A percentile compares a stretch with the other conserved stretches of the same genome.
Evolutionary conservation across 2,888 invertebrate species (phyloP).

Genomic region (Thera obeliscata): DNA sequence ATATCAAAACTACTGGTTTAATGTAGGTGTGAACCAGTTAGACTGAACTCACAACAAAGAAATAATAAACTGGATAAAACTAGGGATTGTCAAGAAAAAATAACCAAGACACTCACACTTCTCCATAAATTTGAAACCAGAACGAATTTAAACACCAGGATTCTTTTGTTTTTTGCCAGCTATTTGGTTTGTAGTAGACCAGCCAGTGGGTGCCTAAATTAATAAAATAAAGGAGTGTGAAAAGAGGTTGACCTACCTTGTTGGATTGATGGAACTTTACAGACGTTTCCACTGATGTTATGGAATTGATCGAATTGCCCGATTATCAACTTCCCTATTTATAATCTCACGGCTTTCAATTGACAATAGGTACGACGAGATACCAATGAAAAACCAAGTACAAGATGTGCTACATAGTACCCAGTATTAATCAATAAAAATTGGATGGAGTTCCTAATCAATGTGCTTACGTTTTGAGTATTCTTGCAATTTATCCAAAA

Average conservation of each 20-base stretch:
- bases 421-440: background rate
- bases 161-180: background rate
- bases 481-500: conserved; percentile 13
- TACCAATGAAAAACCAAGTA: no score
- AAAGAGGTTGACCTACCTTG: conserved; percentile 20
- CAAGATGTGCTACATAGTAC: no score
- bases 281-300: conserved; percentile 5
- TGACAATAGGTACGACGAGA: background rate
- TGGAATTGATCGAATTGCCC: conserved; percentile 18
- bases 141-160: background rate
- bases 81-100: background rate
- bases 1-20: conserved; percentile 45
- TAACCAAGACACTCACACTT: background rate
- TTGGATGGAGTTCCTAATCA: background rate
- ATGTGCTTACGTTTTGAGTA: conserved; percentile 15
- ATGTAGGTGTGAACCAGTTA: conserved; percentile 4
- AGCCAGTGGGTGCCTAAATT: no score
- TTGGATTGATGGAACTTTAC: background rate
- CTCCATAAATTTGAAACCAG: background rate
- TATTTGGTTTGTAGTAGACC: background rate
- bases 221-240: background rate
- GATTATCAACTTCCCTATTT: conserved; percentile 30
- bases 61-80: background rate
- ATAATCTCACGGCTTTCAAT: conserved; percentile 5
- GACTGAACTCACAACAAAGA: background rate